A percentile compares a stretch with the other conserved stretches of the same genome.
Conservation (phyloP, 1,140 invertebrate species). For the Lepidurus apus region DNA sequence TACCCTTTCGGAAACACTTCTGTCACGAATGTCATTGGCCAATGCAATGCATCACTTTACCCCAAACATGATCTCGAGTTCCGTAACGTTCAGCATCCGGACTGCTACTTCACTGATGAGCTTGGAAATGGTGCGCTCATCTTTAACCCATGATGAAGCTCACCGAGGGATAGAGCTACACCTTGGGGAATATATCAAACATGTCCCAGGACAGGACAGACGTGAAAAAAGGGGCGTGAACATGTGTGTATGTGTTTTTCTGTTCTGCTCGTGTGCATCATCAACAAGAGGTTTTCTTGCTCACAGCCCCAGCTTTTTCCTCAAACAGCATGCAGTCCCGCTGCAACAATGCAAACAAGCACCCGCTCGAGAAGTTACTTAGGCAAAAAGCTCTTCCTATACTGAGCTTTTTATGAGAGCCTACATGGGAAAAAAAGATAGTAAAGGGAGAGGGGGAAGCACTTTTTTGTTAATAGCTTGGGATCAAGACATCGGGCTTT, state of each 20-base stretch:
- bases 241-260: not conserved
- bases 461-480: not conserved
- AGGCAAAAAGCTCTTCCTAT: conserved; percentile 14
- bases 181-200: conserved; percentile 10
- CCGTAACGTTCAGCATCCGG: not conserved
- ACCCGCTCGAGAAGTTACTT: conserved; percentile 12
- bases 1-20: not conserved
- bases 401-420: conserved; percentile 10
- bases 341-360: conserved; percentile 9
- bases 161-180: conserved; percentile 13
- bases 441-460: not conserved
- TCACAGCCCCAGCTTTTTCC: not conserved
- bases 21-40: not conserved
- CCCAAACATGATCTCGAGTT: not conserved
- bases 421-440: not conserved
- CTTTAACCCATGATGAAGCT: conserved; percentile 14
- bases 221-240: conserved; percentile 18
- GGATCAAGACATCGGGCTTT: conserved; percentile 13
- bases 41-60: not conserved
- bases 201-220: not conserved
- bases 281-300: conserved; percentile 11
- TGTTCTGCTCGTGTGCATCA: conserved; percentile 14
- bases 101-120: conserved; percentile 21
- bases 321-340: not conserved
- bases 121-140: conserved; percentile 3